Evolutionary conservation across 2,113 vertebrate species (phyloP).

Genomic region (Lepisosteus osseus): DNA sequence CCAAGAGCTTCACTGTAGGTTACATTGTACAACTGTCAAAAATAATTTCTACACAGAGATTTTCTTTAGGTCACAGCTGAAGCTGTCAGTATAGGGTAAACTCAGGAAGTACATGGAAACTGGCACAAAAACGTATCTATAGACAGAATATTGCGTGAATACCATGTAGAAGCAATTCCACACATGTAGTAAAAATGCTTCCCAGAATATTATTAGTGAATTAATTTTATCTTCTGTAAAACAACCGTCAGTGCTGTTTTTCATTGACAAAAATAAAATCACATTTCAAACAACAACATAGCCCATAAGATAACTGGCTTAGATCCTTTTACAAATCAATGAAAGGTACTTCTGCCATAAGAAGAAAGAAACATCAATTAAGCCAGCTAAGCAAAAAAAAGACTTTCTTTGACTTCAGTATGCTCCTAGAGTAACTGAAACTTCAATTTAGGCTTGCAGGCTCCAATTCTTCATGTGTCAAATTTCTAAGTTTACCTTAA

Average conservation of each 20-base stretch:
- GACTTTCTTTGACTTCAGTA: not conserved
- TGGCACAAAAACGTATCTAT: not conserved
- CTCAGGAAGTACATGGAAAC: not conserved
- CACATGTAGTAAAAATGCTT: not conserved
- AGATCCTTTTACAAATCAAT: not conserved
- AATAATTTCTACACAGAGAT: not conserved
- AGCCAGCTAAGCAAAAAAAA: constrained; percentile 1
- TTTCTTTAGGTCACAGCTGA: not conserved
- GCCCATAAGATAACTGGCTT: too few species aligned
- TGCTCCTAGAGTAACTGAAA: not conserved
- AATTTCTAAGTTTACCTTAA: constrained; percentile 20
- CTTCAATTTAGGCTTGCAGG: constrained; percentile 13
- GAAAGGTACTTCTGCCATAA: not conserved
- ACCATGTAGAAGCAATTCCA: not conserved
- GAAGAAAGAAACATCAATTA: constrained; percentile 11
- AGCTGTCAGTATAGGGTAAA: constrained; percentile 6
- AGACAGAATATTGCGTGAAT: not conserved
- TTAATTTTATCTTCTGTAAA: not conserved
- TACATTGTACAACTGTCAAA: constrained; percentile 1
- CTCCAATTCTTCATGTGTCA: constrained; percentile 18
- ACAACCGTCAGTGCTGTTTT: not conserved
- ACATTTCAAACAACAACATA: too few species aligned
- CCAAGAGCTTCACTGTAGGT: not conserved
- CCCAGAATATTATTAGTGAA: not conserved
- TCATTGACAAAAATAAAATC: too few species aligned